phyloP scores from a whole-genome alignment of 2,113 vertebrate species.

The Meles meles region DNA sequence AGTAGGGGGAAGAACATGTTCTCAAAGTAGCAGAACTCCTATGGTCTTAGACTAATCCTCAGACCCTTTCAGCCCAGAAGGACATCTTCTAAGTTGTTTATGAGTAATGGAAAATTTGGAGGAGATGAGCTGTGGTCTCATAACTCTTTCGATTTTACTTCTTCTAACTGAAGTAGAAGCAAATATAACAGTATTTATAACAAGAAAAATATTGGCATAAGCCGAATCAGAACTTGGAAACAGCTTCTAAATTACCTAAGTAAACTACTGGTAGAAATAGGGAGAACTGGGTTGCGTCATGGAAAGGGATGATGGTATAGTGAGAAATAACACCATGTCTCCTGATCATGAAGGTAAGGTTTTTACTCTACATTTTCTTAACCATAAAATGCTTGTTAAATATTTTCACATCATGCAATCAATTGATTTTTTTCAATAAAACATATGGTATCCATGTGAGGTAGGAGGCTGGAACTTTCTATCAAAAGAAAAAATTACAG shows the following conservation, averaged over 20 bases:
- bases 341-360: neutral
- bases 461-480: neutral
- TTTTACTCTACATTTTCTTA: neutral
- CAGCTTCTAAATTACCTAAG: neutral
- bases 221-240: neutral
- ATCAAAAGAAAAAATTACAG: neutral
- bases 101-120: neutral
- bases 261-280: neutral
- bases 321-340: neutral
- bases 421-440: neutral
- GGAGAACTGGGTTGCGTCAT: neutral
- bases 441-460: neutral
- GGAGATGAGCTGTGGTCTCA: neutral
- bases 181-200: neutral
- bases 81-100: neutral
- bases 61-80: too few relatives aligned
- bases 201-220: neutral
- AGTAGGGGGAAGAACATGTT: too few relatives aligned
- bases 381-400: neutral
- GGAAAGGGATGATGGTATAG: neutral
- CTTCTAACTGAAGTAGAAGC: neutral
- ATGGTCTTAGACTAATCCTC: too few relatives aligned
- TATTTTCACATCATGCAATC: neutral
- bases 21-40: too few relatives aligned
- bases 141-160: neutral